Base-by-base conservation (phyloP, 2,888 invertebrate genomes). In the Dasypolia templi region DNA sequence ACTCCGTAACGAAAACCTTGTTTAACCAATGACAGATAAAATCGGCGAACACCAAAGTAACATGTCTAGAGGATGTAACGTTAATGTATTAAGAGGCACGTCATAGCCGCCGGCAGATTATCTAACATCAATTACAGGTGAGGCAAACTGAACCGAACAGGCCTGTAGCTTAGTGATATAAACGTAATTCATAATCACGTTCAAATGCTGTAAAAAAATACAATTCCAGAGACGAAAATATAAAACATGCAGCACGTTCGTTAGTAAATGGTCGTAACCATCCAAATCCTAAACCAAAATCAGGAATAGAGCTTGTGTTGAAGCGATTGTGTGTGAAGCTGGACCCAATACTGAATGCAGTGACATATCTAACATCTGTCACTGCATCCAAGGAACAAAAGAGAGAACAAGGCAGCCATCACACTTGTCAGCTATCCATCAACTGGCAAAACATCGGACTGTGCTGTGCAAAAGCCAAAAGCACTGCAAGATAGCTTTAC, bases 121-220 rank as follows among this genome's bases (percentile, higher is more conserved):
- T 88, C 87, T 87, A 70, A 83, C 86, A 86, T 87, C 88, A 83
- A 84, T 86, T 87, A 89, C 85, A 89, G 88, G 87, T 88, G 79
- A 77, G 77, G 84, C 86, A 51, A 81, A 86, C 84, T 86, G 80
- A 86, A 84, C 82, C 81, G 35, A 77, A 86, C 76, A 86, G 81
- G 80, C 75, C 63, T 53, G 81, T 69, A 49, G 14, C 81, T 78
- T 70, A 79, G 85, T 89, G 84, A 77, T 67, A 26, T 49, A 11
- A 49, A 66, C 39, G 14, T 62, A 49, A 53, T 51, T 19, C 17
- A 42, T 46, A 75, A 44, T 12, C 42, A 14, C 26, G 5, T 14
- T 26, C 1, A n/a, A 39, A 29, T 17, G 17, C 11, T 56, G 14
- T 22, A 39, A 19, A 39, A 44, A 63, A n/a, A 6, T 17, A n/a